Conservation (phyloP, 2,113 vertebrate genomes). For the Theristicus caerulescens region DNA sequence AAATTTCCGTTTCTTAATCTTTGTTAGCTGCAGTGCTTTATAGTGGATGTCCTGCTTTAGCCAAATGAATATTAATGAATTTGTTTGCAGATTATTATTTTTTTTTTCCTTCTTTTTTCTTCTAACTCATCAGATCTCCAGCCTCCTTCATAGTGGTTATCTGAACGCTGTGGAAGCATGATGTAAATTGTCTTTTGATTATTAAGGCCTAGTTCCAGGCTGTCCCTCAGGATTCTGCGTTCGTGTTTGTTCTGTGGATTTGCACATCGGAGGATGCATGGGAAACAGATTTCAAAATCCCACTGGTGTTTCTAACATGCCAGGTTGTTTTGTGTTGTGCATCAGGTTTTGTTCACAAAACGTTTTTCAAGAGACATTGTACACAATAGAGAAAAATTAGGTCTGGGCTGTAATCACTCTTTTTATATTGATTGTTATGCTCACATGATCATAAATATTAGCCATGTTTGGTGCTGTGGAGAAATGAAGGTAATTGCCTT, state of each 20-base stretch:
- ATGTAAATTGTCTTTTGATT: conserved; percentile 87
- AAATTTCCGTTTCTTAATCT: conserved; percentile 76
- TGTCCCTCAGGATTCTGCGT: conserved; percentile 81
- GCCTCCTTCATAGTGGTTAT: conserved; percentile 74
- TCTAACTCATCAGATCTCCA: conserved; percentile 75
- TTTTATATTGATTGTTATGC: conserved; percentile 80
- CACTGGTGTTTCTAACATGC: conserved; percentile 72
- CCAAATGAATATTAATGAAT: conserved; percentile 81
- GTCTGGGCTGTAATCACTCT: conserved; percentile 76
- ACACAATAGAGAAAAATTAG: conserved; percentile 75
- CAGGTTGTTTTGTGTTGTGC: conserved; percentile 69
- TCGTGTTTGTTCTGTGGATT: conserved; percentile 79
- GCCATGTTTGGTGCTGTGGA: conserved; percentile 80
- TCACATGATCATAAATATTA: conserved; percentile 86
- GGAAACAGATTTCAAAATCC: conserved; percentile 68
- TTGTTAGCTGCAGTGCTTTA: conserved; percentile 73
- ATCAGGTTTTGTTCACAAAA: conserved; percentile 73
- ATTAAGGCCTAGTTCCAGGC: conserved; percentile 84
- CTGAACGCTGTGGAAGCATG: conserved; percentile 78
- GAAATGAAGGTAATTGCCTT: conserved; percentile 84
- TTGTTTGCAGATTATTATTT: conserved; percentile 53
- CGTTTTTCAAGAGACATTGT: conserved; percentile 67
- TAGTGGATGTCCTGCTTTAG: conserved; percentile 75
- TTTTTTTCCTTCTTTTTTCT: conserved; percentile 56
- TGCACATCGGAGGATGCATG: conserved; percentile 76